phyloP scores from a whole-genome alignment of 2,888 invertebrate species.

The Leptopterna dolabrata region DNA sequence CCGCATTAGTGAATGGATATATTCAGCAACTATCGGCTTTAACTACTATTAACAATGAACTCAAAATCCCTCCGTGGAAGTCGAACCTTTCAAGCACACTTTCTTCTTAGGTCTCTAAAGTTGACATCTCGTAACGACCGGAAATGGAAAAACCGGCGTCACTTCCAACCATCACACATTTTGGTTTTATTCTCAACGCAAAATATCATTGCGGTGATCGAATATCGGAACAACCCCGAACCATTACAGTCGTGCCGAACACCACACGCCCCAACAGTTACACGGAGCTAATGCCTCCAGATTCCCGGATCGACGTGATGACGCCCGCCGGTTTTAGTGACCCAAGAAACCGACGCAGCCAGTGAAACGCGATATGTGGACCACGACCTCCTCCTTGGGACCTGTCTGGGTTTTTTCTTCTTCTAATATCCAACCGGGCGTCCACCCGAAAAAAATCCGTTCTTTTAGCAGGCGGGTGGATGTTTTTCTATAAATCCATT shows the following conservation, averaged over 20 bases:
- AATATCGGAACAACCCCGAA: background rate
- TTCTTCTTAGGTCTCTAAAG: too few relatives aligned
- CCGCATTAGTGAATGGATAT: too few relatives aligned
- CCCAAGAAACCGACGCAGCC: background rate
- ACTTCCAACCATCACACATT: too few relatives aligned
- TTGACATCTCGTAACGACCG: too few relatives aligned
- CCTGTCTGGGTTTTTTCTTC: background rate
- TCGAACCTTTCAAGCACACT: too few relatives aligned
- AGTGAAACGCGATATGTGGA: constrained; percentile 2
- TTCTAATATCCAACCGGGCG: background rate
- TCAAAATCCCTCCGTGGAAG: too few relatives aligned
- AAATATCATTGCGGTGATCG: background rate
- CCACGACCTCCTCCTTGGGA: background rate
- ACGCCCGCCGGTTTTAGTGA: background rate
- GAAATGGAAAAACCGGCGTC: too few relatives aligned
- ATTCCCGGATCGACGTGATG: background rate
- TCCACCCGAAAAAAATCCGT: background rate
- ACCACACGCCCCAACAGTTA: background rate
- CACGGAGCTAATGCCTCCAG: background rate
- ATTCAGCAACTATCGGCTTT: too few relatives aligned
- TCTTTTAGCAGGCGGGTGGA: background rate
- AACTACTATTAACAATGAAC: too few relatives aligned
- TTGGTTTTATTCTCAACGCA: background rate
- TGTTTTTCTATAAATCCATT: background rate
- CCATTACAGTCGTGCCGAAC: background rate